Conservation (phyloP, 2,113 vertebrate species). For the Ctenomys sociabilis region DNA sequence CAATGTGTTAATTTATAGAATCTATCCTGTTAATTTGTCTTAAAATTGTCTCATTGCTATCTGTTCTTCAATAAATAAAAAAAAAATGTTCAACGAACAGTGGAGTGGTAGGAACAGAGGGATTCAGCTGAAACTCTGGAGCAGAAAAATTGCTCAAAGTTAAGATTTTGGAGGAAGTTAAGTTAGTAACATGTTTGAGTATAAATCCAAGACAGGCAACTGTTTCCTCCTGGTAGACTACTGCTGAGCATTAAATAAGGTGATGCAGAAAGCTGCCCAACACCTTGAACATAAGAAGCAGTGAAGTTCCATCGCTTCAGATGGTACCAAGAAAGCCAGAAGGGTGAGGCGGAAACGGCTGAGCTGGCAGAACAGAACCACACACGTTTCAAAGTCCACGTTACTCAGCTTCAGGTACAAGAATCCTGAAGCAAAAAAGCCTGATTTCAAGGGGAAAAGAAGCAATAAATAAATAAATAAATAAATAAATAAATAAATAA, state of each 20-base stretch:
- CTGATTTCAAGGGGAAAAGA: background rate
- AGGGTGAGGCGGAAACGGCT: background rate
- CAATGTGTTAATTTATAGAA: too few relatives aligned
- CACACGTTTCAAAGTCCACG: background rate
- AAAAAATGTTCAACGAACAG: too few relatives aligned
- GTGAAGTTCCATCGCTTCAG: background rate
- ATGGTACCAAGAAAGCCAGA: background rate
- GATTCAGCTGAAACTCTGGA: background rate
- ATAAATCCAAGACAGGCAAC: background rate
- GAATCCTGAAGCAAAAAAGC: background rate
- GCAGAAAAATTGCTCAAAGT: slow-evolving; percentile 18
- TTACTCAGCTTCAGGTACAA: background rate
- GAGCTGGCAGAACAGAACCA: background rate
- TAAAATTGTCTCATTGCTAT: too few relatives aligned
- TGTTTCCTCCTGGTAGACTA: background rate
- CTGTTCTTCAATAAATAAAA: too few relatives aligned
- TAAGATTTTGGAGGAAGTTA: background rate
- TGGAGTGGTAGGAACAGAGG: background rate
- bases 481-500: background rate
- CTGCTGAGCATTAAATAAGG: background rate
- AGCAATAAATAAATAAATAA: slow-evolving; percentile 43
- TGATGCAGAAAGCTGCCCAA: background rate
- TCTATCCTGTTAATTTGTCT: too few relatives aligned
- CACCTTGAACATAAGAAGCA: background rate
- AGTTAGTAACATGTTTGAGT: background rate